Base-by-base conservation (phyloP, 2,113 vertebrate genomes). In the Tetrao urogallus region DNA sequence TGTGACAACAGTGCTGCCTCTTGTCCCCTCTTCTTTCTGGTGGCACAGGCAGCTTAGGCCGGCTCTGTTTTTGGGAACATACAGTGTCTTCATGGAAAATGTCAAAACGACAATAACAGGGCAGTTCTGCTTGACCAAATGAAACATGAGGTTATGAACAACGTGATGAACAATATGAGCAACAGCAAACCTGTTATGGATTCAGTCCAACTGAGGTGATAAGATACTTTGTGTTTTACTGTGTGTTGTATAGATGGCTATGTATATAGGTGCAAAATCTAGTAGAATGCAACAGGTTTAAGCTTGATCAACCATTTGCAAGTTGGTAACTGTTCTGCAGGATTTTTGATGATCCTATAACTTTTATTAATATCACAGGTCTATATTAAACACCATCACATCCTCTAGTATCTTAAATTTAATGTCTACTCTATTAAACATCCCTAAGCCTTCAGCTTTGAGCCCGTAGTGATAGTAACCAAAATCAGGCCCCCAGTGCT, bases 191-290 rank as follows among this genome's bases (percentile, higher is more conserved):
- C 18, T 69, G 42, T 8, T 82, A 12, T 6, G 70, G 45, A 13
- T 32, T 76, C 12, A 5, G 15, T 70, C 36, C n/a, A 4, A 5
- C 50, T 0, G 2, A 32, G 14, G 8, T 42, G 19, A 7, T 43
- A 18, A 54, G 67, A 60, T 13, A 7, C 67, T 64, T 86, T 79
- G n/a, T 79, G 15, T 85, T 87, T 40, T 43, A 34, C 28, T 78
- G 10, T 32, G 11, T 34, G 19, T 22, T 27, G 2, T 13, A 11
- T 21, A 22, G 0, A 0, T 1, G 1, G 42, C 71, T 66, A 19
- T 45, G 2, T 73, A 5, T n/a, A 9, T 61, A 64, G 27, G 19
- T 76, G 42, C 25, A 87, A 81, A 89, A 72, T 85, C 36, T 34
- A 34, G 6, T 63, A 48, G 45, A 54, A 54, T 30, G 10, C 21